phyloP scores from a whole-genome alignment of 2,113 vertebrate species.

The Burhinus oedicnemus region DNA sequence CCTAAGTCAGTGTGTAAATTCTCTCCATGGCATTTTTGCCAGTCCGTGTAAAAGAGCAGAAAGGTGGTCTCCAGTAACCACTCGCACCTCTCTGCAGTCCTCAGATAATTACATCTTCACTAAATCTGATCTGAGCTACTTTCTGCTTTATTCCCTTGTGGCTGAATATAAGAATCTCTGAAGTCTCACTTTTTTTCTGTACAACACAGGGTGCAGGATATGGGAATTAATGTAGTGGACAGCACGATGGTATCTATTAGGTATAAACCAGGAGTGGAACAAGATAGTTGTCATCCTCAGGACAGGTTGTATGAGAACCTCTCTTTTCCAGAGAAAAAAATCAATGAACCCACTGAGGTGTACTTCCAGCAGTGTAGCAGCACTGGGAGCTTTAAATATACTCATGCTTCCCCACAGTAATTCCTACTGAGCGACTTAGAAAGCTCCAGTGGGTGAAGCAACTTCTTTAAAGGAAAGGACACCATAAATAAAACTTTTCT shows the following conservation, averaged over 20 bases:
- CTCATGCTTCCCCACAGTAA: neutral
- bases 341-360: neutral
- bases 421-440: neutral
- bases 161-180: neutral
- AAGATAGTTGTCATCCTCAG: neutral
- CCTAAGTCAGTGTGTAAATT: neutral
- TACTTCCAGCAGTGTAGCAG: neutral
- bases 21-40: neutral
- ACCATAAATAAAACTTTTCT: neutral
- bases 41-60: neutral
- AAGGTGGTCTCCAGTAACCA: neutral
- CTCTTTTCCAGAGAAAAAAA: neutral
- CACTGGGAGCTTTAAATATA: neutral
- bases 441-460: conserved; percentile 49
- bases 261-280: neutral
- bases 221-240: neutral
- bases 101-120: neutral
- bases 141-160: neutral
- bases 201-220: neutral
- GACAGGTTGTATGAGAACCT: neutral
- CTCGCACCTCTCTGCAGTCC: neutral
- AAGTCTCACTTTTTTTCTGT: neutral
- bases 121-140: neutral
- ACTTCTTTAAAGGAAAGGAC: conserved; percentile 31
- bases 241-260: fast-evolving